phyloP scores from a whole-genome alignment of 2,113 vertebrate species.

The Chaenocephalus aceratus region DNA sequence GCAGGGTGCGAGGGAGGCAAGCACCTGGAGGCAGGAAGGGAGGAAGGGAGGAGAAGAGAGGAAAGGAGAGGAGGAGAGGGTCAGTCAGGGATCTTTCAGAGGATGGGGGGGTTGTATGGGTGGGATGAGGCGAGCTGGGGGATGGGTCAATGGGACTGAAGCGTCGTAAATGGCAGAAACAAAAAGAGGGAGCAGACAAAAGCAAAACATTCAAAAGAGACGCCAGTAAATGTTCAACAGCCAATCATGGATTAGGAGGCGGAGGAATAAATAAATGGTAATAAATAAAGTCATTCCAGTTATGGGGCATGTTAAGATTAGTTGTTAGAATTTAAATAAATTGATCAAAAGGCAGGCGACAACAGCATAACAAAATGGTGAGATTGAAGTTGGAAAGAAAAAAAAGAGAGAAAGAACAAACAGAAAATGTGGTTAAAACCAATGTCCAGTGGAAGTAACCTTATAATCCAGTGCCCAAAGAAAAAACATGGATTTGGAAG shows the following conservation, averaged over 20 bases:
- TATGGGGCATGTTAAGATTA: conserved; percentile 46
- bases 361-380: conserved; percentile 63
- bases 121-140: conserved; percentile 61
- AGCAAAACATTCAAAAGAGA: conserved; percentile 50
- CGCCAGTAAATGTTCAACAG: conserved; percentile 11
- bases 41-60: conserved; percentile 26
- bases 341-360: conserved; percentile 61
- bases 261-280: conserved; percentile 21
- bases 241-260: conserved; percentile 21
- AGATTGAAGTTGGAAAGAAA: conserved; percentile 73
- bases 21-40: conserved; percentile 66
- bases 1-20: conserved; percentile 73
- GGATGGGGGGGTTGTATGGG: conserved; percentile 51
- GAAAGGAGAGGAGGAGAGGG: conserved; percentile 67
- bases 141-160: conserved; percentile 73
- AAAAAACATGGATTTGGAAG: conserved; percentile 61
- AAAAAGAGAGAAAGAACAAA: conserved; percentile 78
- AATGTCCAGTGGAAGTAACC: conserved; percentile 40
- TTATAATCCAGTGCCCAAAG: conserved; percentile 58
- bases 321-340: conserved; percentile 46
- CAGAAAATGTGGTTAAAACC: conserved; percentile 75
- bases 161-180: conserved; percentile 25
- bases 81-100: conserved; percentile 75
- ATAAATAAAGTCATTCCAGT: conserved; percentile 56
- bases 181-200: conserved; percentile 39